Conservation (phyloP, 2,888 invertebrate species). For the Hydroisotoma schaefferi region DNA sequence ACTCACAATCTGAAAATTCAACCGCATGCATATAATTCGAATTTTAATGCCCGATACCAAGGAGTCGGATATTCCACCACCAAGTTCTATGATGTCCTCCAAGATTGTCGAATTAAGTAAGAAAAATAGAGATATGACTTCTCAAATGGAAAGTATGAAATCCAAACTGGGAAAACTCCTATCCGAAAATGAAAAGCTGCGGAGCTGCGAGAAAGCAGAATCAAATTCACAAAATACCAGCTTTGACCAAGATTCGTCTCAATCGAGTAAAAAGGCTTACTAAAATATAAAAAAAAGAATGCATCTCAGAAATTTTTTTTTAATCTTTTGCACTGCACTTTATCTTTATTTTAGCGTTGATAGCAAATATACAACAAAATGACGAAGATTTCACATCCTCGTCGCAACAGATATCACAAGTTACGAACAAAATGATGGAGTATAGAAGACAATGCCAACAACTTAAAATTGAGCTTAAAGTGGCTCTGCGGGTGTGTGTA, state of each 20-base stretch:
- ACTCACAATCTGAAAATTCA: too few relatives aligned
- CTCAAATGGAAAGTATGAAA: constrained; percentile 54
- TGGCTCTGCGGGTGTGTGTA: constrained; percentile 30
- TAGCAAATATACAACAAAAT: too few relatives aligned
- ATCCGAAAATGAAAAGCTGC: constrained; percentile 57
- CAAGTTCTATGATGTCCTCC: constrained; percentile 49
- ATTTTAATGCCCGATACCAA: background rate
- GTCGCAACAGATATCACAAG: constrained; percentile 33
- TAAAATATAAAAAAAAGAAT: too few relatives aligned
- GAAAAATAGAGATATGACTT: constrained; percentile 62
- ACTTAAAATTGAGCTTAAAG: constrained; percentile 64
- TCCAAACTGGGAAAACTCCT: constrained; percentile 60
- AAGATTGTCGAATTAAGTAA: constrained; percentile 67
- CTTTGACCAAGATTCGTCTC: too few relatives aligned
- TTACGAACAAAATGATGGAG: constrained; percentile 46
- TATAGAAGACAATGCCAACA: constrained; percentile 64
- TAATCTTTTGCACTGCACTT: too few relatives aligned
- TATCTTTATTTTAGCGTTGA: too few relatives aligned
- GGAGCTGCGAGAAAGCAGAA: too few relatives aligned
- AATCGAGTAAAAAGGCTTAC: too few relatives aligned
- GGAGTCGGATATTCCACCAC: background rate
- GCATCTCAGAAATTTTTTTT: too few relatives aligned
- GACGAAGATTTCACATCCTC: constrained; percentile 1
- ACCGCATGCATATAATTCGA: background rate
- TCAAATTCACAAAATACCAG: too few relatives aligned